These are phyloP conservation scores for Heteromurus nitidus DNA, from an alignment of 2,888 invertebrate genomes.

Conservation along the genomic window DNA sequence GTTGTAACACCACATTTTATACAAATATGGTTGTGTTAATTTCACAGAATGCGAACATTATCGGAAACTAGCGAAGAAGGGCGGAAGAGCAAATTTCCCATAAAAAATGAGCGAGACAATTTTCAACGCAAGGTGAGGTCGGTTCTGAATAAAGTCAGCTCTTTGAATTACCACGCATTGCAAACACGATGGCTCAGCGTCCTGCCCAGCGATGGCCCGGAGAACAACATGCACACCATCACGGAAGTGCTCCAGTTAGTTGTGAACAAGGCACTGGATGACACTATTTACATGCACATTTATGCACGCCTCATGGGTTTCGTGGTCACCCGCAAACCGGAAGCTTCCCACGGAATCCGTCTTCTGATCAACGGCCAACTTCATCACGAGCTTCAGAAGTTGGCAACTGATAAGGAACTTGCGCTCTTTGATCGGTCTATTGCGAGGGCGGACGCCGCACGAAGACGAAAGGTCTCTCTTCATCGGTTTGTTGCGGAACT, in stretches of 20 bases:
- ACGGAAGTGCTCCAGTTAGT: conserved; percentile 70
- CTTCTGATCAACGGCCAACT: conserved; percentile 69
- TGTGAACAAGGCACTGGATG: conserved; percentile 70
- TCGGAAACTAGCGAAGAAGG: conserved; percentile 60
- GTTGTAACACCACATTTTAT: not conserved
- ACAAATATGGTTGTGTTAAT: not conserved
- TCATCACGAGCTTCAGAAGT: conserved; percentile 70
- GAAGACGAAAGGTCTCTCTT: conserved; percentile 70
- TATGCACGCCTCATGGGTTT: conserved; percentile 71
- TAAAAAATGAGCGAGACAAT: conserved; percentile 71
- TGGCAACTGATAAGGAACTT: conserved; percentile 71
- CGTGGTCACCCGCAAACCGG: conserved; percentile 62
- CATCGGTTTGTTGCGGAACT: conserved; percentile 72
- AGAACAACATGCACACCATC: conserved; percentile 57
- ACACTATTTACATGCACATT: conserved; percentile 72
- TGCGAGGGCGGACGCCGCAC: conserved; percentile 66
- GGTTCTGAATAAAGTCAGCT: conserved; percentile 72
- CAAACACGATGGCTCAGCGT: conserved; percentile 70
- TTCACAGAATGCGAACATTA: conserved; percentile 48
- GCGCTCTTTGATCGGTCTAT: conserved; percentile 68
- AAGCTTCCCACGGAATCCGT: conserved; percentile 61
- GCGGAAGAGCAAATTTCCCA: conserved; percentile 68
- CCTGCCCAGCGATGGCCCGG: conserved; percentile 62
- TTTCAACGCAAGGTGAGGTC: conserved; percentile 73
- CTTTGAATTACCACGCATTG: conserved; percentile 70